A percentile compares a stretch with the other conserved stretches of the same genome.
Evolutionary conservation across 2,113 vertebrate species (phyloP).

Genomic region (Alethe castanea): DNA sequence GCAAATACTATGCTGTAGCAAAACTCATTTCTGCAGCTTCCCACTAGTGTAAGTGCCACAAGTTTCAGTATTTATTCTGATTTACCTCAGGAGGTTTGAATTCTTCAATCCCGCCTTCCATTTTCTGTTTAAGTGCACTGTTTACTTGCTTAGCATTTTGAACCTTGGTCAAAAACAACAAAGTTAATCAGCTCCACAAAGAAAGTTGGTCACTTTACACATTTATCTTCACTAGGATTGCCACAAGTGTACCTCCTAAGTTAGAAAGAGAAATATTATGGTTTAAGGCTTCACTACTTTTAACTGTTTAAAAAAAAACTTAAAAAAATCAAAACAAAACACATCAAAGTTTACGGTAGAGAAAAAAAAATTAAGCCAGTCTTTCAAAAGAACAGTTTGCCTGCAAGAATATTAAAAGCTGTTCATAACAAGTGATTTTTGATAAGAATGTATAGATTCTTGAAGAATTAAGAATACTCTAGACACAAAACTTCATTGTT

Average conservation of each 20-base stretch:
- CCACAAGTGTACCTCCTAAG: slow-evolving; percentile 68
- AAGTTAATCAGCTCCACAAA: slow-evolving; percentile 71
- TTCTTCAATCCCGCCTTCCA: slow-evolving; percentile 92
- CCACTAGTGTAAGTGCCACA: background rate
- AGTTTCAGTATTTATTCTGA: background rate
- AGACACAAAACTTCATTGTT: background rate
- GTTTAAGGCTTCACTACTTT: slow-evolving; percentile 63
- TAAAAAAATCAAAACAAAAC: background rate
- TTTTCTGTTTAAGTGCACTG: slow-evolving; percentile 94
- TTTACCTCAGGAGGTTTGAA: slow-evolving; percentile 92
- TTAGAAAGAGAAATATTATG: slow-evolving; percentile 56
- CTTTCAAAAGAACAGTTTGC: slow-evolving; percentile 14
- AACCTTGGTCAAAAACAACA: slow-evolving; percentile 82
- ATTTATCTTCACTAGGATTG: slow-evolving; percentile 70
- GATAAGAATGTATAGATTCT: background rate
- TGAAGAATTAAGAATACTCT: background rate
- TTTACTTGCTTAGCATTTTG: slow-evolving; percentile 99
- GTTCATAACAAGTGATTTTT: background rate
- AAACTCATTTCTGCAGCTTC: background rate
- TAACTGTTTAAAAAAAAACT: background rate
- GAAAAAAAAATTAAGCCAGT: slow-evolving; percentile 7
- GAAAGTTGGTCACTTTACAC: slow-evolving; percentile 68
- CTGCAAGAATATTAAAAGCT: background rate
- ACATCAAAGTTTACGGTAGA: background rate
- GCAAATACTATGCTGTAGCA: background rate